Evolutionary conservation across 2,888 invertebrate species (phyloP), one percentile per base, ranked within the genome.

Genomic region (Theretra japonica): DNA sequence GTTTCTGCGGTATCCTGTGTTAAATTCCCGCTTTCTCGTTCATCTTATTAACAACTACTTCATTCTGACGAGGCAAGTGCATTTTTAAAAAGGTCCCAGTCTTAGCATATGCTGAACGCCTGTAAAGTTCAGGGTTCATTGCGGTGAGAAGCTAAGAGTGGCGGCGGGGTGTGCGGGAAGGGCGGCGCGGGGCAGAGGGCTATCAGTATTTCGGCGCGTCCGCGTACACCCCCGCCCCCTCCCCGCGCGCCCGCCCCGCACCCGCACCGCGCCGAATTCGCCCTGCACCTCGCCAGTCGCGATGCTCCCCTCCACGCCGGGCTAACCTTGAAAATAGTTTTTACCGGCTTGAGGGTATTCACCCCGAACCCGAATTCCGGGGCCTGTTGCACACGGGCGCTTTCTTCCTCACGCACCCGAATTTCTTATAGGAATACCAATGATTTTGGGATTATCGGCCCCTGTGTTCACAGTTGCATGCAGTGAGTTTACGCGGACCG

Each of bases 281-380:
- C 93, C 92, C 92, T 90, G 89, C 90, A 86, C 90, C 88, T 88
- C 86, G 81, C 83, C 83, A 86, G 90, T 88, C 88, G 90, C 87
- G 86, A 88, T 88, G 91, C 86, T 92, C 94, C 94, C 93, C 92
- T 93, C 93, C 90, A 88, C 84, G 85, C 82, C 84, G 84, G 84
- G 86, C 90, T 94, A 94, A 94, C 94, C 94, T 94, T 94, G 94
- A 94, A 94, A 93, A 93, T 93, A 93, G 94, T 94, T 94, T 94
- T 93, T 94, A 94, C 93, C 90, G 90, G 87, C 90, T 82, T 80
- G 92, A 94, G 94, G 94, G 94, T 94, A 94, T 94, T 94, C 93
- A 94, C 94, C 94, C 93, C 93, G 89, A 90, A 91, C 91, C 93
- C 93, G 86, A 93, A 94, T 93, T 92, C 92, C 91, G 86, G 85